These are phyloP conservation scores for Gerris buenoi DNA, from an alignment of 1,140 invertebrate genomes.

Conservation along the genomic window DNA sequence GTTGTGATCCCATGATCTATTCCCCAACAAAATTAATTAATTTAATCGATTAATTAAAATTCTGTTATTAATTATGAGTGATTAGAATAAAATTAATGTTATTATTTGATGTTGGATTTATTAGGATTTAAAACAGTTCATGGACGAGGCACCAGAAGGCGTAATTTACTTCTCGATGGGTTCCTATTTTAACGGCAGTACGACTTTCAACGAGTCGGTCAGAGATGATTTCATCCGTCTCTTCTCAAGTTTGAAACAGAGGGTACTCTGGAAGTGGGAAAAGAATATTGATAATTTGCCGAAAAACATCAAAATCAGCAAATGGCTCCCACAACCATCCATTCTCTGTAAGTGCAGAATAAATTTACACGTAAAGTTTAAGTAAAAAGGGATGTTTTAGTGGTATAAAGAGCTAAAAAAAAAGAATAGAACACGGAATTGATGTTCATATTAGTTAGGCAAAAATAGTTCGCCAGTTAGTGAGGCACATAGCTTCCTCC, in stretches of 20 bases:
- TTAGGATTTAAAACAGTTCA: background rate
- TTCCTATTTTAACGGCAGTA: slow-evolving; percentile 17
- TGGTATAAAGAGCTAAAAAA: too few relatives aligned
- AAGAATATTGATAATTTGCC: slow-evolving; percentile 27
- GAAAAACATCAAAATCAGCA: slow-evolving; percentile 23
- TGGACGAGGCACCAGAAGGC: slow-evolving; percentile 21
- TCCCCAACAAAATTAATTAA: too few relatives aligned
- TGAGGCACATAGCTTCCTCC: too few relatives aligned
- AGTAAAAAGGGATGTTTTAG: slow-evolving; percentile 2
- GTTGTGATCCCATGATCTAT: too few relatives aligned
- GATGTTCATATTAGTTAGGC: too few relatives aligned
- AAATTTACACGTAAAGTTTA: background rate
- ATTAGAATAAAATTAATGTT: too few relatives aligned
- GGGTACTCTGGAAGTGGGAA: slow-evolving; percentile 41
- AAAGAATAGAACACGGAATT: too few relatives aligned
- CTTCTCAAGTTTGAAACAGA: slow-evolving; percentile 27
- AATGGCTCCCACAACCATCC: slow-evolving; percentile 45
- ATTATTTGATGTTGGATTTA: too few relatives aligned
- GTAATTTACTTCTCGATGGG: slow-evolving; percentile 27
- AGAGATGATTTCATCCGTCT: slow-evolving; percentile 22
- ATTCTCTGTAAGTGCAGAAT: slow-evolving; percentile 37
- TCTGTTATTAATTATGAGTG: too few relatives aligned
- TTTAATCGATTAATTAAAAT: too few relatives aligned
- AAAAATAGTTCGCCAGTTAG: too few relatives aligned
- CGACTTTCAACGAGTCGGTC: slow-evolving; percentile 16